Evolutionary conservation across 1,140 invertebrate genomes (phyloP), one percentile per base, ranked within the genome.

Genomic region (Nautilus pompilius): DNA sequence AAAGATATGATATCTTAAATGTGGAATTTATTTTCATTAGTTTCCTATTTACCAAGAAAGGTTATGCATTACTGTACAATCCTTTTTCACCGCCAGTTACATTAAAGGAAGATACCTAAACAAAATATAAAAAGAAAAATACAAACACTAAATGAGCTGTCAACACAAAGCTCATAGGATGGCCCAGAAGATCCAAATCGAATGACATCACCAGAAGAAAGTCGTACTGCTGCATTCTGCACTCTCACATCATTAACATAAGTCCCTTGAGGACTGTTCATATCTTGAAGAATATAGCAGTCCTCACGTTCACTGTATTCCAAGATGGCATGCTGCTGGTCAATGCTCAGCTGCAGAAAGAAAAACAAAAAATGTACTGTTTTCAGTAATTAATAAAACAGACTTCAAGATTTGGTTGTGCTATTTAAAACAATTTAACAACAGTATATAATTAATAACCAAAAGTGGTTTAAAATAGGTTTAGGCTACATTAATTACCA

Each of bases 161-260:
- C 74, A 26, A 78, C 60, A 55, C 72, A 66, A n/a, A 82, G 66
- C 58, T 79, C 75, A 65, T 76, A 79, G 0, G 75, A 69, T 4
- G 68, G 58, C 17, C 78, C 78, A 59, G 68, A 73, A 49, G 70
- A 80, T 36, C 82, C 81, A 70, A 83, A 83, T 60, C 75, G 71
- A 32, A 83, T 70, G 22, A 75, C 63, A 61, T 83, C 82, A 32
- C 75, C 72, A n/a, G 79, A 75, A 48, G 75, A 74, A 4, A 83
- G 65, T 58, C 80, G 64, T 3, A 83, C 80, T 55, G 79, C 75
- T 10, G 81, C 80, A 72, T 83, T 83, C 62, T 83, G 81, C 48
- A 83, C 71, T 28, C 80, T 66, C 29, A 76, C 77, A 61, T 83
- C 79, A 64, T 83, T 83, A 1, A 83, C 78, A 68, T 82, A 83